Conservation (phyloP, 2,888 invertebrate species). For the Microctonus hyperodae region DNA sequence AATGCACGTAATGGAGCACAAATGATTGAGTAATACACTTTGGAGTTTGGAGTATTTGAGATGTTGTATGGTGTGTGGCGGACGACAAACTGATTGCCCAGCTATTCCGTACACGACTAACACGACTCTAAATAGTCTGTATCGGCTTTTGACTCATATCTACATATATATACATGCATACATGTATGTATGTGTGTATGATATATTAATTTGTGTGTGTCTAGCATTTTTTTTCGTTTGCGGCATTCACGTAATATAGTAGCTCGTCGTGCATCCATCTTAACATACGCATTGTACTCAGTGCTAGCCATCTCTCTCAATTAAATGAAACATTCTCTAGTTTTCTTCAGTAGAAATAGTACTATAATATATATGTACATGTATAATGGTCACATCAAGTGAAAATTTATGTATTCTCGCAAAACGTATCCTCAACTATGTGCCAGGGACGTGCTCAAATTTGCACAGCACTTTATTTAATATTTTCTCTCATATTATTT, state of each 20-base stretch:
- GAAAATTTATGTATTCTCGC: not conserved
- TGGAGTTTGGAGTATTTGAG: not conserved
- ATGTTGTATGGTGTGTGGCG: not conserved
- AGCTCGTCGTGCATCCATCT: not conserved
- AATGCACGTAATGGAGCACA: not conserved
- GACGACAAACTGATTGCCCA: not conserved
- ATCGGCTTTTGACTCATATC: not conserved
- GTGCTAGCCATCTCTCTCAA: not conserved
- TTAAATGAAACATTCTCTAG: not conserved
- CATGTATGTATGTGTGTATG: too few relatives aligned
- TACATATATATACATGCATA: not conserved
- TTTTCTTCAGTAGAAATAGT: not conserved
- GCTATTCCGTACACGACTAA: not conserved
- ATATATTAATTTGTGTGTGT: not conserved
- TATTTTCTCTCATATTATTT: not conserved
- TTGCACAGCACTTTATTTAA: not conserved
- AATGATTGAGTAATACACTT: not conserved
- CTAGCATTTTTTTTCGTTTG: not conserved
- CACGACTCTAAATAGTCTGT: not conserved
- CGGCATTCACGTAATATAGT: not conserved
- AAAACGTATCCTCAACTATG: not conserved
- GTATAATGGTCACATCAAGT: not conserved
- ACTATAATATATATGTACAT: too few relatives aligned
- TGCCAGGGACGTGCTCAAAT: not conserved
- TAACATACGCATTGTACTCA: not conserved